phyloP scores from a whole-genome alignment of 2,113 vertebrate species.

The Sigmodon hispidus region DNA sequence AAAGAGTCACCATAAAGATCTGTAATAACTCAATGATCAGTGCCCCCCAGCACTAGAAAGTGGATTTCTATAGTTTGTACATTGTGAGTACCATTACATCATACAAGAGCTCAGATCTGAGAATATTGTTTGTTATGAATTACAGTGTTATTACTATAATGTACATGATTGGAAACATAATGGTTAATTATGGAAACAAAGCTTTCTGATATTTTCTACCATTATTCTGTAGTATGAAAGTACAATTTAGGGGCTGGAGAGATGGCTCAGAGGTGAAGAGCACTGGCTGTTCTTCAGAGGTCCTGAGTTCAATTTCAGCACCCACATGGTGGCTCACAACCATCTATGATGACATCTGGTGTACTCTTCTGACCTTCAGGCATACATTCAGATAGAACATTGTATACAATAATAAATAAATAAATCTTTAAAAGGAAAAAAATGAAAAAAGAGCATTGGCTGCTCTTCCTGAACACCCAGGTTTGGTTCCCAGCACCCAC shows the following conservation, averaged over 20 bases:
- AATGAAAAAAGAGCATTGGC: neutral
- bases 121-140: neutral
- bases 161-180: neutral
- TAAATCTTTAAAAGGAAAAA: no score
- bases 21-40: neutral
- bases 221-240: neutral
- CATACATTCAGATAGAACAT: no score
- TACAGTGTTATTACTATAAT: neutral
- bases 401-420: no score
- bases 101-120: neutral
- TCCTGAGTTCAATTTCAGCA: neutral
- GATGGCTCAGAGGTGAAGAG: neutral
- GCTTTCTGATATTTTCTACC: neutral
- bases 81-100: neutral
- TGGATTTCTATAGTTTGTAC: neutral
- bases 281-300: neutral
- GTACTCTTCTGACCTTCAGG: no score
- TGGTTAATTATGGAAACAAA: neutral
- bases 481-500: neutral
- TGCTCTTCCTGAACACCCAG: neutral
- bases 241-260: neutral
- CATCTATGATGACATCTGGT: no score
- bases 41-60: neutral
- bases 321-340: no score
- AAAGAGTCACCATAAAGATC: neutral